Percentiles rank a stretch among this genome's conserved stretches.
Conservation (phyloP, 2,113 vertebrate genomes). For the Bucco capensis region DNA sequence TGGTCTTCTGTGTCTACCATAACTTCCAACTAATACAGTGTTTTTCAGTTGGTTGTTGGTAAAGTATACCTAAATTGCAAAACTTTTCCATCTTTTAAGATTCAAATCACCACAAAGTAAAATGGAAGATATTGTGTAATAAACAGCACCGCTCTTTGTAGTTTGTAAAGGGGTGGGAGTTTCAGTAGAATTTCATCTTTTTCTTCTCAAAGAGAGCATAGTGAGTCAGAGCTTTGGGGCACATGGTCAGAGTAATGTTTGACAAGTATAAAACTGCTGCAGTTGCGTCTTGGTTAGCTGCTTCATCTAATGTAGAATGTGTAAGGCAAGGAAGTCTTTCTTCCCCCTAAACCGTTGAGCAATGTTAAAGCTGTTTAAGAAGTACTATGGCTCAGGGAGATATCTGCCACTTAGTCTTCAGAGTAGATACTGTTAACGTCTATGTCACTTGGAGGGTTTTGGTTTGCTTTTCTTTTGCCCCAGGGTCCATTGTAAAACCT, state of each 20-base stretch:
- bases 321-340: not conserved
- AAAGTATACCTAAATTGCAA: not conserved
- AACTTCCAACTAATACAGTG: not conserved
- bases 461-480: constrained; percentile 50
- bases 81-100: not conserved
- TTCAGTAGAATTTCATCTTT: not conserved
- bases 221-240: not conserved
- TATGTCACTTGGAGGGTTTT: constrained; percentile 39
- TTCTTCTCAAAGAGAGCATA: not conserved
- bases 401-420: not conserved
- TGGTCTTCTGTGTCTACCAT: not conserved
- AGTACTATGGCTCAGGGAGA: not conserved
- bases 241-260: not conserved
- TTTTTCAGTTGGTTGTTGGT: not conserved
- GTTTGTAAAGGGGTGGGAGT: not conserved
- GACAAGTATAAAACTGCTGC: not conserved
- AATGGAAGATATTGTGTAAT: not conserved
- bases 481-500: constrained; percentile 78
- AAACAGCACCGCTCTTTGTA: not conserved
- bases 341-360: not conserved
- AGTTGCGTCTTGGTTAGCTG: not conserved
- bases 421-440: constrained; percentile 12
- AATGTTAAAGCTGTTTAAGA: not conserved
- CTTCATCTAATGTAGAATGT: not conserved
- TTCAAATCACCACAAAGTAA: not conserved